phyloP scores from a whole-genome alignment of 2,888 invertebrate genomes.

The Hartigia nigra region DNA sequence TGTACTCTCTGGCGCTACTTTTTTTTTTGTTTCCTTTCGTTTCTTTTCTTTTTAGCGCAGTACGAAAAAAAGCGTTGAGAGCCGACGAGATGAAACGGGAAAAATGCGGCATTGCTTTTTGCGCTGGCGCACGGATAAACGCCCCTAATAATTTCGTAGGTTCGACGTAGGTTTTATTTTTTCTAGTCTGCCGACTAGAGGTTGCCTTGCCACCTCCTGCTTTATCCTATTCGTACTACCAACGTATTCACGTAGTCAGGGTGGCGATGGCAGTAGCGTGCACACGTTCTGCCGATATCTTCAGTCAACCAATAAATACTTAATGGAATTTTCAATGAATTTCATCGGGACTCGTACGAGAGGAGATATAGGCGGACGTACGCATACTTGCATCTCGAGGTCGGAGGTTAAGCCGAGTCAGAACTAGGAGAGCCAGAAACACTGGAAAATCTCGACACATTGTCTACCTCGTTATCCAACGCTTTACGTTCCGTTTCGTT shows the following conservation, averaged over 20 bases:
- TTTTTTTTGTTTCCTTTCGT: too few species aligned
- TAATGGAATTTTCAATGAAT: background rate
- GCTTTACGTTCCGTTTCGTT: background rate
- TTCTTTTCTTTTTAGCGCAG: background rate
- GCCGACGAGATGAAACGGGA: background rate
- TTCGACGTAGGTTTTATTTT: background rate
- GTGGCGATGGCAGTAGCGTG: background rate
- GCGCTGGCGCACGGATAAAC: background rate
- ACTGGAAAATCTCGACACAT: background rate
- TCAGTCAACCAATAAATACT: background rate
- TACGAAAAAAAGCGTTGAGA: background rate
- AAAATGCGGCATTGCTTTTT: background rate
- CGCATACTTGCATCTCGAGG: background rate
- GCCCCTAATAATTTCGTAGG: background rate
- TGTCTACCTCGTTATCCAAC: background rate
- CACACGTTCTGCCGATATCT: background rate
- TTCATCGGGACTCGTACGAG: background rate
- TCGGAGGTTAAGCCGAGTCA: background rate
- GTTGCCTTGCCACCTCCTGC: background rate
- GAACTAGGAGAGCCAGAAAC: background rate
- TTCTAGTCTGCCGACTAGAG: background rate
- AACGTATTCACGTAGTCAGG: background rate
- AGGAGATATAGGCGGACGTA: background rate
- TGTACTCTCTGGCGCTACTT: background rate
- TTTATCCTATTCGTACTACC: background rate